Evolutionary conservation across 2,888 invertebrate species (phyloP).

Genomic region (Bombyx huttoni): DNA sequence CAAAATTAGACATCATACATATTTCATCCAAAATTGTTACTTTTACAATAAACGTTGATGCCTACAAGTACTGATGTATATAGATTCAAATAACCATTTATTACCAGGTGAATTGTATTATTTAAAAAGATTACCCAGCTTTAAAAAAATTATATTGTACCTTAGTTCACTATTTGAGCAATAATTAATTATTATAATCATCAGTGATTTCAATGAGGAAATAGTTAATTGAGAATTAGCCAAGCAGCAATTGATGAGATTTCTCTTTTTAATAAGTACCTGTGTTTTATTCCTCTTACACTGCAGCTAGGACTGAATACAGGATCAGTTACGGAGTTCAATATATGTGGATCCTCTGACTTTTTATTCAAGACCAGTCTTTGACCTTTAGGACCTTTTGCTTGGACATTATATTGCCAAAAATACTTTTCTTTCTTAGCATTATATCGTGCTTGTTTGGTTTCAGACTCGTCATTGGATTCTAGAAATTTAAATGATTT

Average conservation of each 20-base stretch:
- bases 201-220: no score
- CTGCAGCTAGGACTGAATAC: constrained; percentile 95
- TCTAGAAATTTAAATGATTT: constrained; percentile 45
- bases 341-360: constrained; percentile 91
- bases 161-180: no score
- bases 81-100: no score
- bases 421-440: constrained; percentile 89
- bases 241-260: no score
- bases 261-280: constrained; percentile 52
- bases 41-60: no score
- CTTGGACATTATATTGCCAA: constrained; percentile 99
- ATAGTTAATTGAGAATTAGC: no score
- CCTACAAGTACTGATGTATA: no score
- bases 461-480: constrained; percentile 76
- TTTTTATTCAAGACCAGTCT: constrained; percentile 87
- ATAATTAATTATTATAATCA: no score
- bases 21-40: background rate
- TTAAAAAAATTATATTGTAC: no score
- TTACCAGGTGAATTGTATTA: no score
- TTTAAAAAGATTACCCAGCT: no score
- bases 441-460: constrained; percentile 44
- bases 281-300: constrained; percentile 90
- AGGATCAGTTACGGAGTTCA: constrained; percentile 94
- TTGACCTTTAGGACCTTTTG: constrained; percentile 97
- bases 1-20: constrained; percentile 9